Percentiles rank a stretch among this genome's conserved stretches.
phyloP scores from a whole-genome alignment of 2,113 vertebrate species.

The Gila orcuttii region DNA sequence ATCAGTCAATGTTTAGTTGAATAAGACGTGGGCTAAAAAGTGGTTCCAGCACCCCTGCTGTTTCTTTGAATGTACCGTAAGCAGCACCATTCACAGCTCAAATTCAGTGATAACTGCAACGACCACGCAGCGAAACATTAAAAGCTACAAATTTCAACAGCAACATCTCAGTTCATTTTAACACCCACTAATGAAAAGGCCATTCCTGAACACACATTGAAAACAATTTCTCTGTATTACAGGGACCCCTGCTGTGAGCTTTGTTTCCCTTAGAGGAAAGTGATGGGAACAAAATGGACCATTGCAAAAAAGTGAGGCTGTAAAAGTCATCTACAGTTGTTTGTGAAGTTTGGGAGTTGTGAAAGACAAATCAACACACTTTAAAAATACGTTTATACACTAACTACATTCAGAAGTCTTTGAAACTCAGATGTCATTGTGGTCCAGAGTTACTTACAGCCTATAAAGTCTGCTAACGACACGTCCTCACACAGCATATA shows the following conservation, averaged over 20 bases:
- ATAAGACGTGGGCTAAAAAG: neutral
- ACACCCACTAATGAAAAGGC: slow-evolving; percentile 20
- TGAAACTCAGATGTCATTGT: neutral
- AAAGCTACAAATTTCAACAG: neutral
- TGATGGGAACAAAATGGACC: neutral
- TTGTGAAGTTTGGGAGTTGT: neutral
- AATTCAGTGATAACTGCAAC: neutral
- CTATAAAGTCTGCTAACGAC: slow-evolving; percentile 4
- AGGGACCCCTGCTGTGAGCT: neutral
- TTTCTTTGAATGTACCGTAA: neutral
- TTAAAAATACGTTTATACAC: slow-evolving; percentile 7
- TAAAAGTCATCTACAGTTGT: neutral
- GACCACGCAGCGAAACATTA: neutral
- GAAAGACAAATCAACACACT: neutral
- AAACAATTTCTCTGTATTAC: neutral
- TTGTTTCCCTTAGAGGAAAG: neutral
- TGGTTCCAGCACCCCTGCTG: neutral
- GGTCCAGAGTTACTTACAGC: neutral
- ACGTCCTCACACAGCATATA: neutral
- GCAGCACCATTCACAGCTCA: neutral
- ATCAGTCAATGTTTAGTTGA: neutral
- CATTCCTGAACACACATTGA: neutral
- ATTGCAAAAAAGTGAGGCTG: neutral
- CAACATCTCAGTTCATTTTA: neutral
- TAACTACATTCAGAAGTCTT: neutral